Conservation (phyloP, 2,113 vertebrate species). For the Vidua chalybeata region DNA sequence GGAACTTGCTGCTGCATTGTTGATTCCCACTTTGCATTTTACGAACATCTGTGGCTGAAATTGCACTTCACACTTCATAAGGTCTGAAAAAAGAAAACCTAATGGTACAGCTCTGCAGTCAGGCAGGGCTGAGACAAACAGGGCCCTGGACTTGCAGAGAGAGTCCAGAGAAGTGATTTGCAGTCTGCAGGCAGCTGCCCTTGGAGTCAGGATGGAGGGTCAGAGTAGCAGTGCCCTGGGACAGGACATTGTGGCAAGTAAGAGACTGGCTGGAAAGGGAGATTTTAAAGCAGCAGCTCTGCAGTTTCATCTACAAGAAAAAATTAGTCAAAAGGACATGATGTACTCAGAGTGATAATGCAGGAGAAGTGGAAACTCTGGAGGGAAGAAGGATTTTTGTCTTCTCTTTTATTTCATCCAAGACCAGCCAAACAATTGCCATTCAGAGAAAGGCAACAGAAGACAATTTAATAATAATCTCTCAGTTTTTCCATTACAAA, state of each 20-base stretch:
- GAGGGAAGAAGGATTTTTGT: neutral
- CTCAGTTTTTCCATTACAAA: neutral
- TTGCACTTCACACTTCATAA: neutral
- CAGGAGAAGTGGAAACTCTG: neutral
- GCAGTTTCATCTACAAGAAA: neutral
- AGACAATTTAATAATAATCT: neutral
- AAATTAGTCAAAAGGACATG: neutral
- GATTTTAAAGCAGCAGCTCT: neutral
- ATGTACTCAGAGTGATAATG: neutral
- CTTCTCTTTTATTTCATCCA: neutral
- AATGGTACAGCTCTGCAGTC: neutral
- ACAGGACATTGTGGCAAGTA: fast-evolving
- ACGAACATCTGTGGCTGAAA: neutral
- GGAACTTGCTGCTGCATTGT: fast-evolving
- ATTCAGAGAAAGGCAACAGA: neutral
- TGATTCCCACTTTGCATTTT: neutral
- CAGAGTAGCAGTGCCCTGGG: neutral
- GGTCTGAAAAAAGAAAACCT: neutral
- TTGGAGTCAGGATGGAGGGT: neutral
- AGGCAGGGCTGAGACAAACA: neutral
- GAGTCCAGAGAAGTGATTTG: neutral
- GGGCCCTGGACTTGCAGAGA: neutral
- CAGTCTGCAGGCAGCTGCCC: neutral
- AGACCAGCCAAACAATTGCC: neutral
- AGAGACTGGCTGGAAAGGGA: neutral